Conservation (phyloP, 2,113 vertebrate genomes). For the Carollia perspicillata region DNA sequence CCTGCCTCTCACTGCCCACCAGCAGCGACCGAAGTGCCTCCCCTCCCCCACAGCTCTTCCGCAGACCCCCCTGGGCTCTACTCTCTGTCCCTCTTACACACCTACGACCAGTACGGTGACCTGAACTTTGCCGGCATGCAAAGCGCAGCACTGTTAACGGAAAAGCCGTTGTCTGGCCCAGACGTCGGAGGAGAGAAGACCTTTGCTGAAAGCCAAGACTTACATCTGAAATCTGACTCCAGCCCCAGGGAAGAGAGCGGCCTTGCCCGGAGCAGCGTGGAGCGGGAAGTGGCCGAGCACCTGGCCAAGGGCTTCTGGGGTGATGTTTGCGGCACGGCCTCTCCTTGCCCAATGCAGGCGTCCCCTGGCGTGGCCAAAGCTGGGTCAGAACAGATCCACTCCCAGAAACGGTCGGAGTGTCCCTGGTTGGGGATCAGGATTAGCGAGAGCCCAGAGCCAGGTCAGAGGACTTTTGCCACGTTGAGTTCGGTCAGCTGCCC, state of each 20-base stretch:
- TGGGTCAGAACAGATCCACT: constrained; percentile 78
- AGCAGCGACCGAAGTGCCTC: constrained; percentile 65
- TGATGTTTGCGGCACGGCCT: constrained; percentile 84
- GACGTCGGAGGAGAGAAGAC: constrained; percentile 68
- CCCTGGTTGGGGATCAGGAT: constrained; percentile 91
- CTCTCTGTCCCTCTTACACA: constrained; percentile 75
- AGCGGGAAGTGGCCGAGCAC: constrained; percentile 96
- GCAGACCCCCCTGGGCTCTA: constrained; percentile 73
- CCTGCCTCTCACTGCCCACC: constrained; percentile 60
- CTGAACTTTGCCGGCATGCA: constrained; percentile 77
- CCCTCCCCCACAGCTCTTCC: constrained; percentile 64
- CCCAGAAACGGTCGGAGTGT: constrained; percentile 89
- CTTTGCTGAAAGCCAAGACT: constrained; percentile 52
- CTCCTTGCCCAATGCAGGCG: constrained; percentile 73
- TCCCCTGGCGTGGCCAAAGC: constrained; percentile 74
- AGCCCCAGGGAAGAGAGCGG: constrained; percentile 61
- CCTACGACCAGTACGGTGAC: constrained; percentile 80
- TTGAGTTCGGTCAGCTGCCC: constrained; percentile 92
- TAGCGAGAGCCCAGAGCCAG: constrained; percentile 84
- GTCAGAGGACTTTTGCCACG: constrained; percentile 87
- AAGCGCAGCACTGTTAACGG: constrained; percentile 72
- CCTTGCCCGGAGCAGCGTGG: constrained; percentile 87
- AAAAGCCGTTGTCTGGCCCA: constrained; percentile 74
- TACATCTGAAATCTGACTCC: constrained; percentile 54
- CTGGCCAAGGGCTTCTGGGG: constrained; percentile 95